Base-by-base conservation (phyloP, 2,888 invertebrate species). In the Zaprionus obscuricornis region DNA sequence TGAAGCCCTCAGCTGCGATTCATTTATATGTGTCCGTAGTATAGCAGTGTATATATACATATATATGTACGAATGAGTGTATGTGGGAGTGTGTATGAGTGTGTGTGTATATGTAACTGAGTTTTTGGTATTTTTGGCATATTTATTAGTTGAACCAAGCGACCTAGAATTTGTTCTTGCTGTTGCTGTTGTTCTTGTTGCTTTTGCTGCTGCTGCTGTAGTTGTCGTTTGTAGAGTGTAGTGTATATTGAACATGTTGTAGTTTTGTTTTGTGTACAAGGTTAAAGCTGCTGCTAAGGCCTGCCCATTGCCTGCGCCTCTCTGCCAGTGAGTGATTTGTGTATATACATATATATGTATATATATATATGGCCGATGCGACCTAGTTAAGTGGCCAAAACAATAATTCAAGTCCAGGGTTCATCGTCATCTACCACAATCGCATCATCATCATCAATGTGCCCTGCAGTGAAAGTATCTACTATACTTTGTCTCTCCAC, bases 61-160 rank as follows among this genome's bases (percentile, higher is more conserved):
- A n/a, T n/a, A n/a, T n/a, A n/a, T n/a, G n/a, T n/a, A 18, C 16
- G 17, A 45, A 33, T 49, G 17, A 29, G 26, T 49, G 46, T 29
- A 36, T 37, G 22, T 54, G 36, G 37, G 11, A 31, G 36, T 51
- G 17, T 39, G 52, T 31, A 6, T 24, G 27, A 29, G 46, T 39
- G 22, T 43, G 36, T n/a, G n/a, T n/a, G n/a, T n/a, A n/a, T n/a
- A n/a, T n/a, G n/a, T n/a, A n/a, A n/a, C n/a, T n/a, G n/a, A n/a
- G n/a, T n/a, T n/a, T 58, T 46, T 54, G 33, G 42, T 59, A 74
- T 62, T 62, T 74, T 59, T 83, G 83, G 81, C 83, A 81, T 83
- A 81, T 81, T 83, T 81, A 81, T 81, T 83, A 79, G 76, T 76
- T 81, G 71, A 66, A 59, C 66, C 62, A 29, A 47, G 39, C 54